Evolutionary conservation across 2,113 vertebrate genomes (phyloP).

Genomic region (Jacana jacana): DNA sequence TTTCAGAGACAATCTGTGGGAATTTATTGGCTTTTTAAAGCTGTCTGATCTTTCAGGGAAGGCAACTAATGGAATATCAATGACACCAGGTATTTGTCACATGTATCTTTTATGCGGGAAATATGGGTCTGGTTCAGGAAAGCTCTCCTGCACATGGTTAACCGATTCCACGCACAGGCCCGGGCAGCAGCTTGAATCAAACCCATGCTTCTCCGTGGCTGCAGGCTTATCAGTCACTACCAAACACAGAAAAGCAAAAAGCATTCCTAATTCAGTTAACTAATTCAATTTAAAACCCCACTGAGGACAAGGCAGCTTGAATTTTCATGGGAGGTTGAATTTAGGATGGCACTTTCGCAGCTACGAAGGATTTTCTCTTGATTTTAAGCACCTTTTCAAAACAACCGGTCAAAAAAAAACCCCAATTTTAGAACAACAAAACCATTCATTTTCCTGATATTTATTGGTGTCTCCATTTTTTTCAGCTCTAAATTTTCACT

Average conservation of each 20-base stretch:
- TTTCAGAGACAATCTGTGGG: slow-evolving; percentile 44
- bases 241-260: slow-evolving; percentile 44
- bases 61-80: slow-evolving; percentile 62
- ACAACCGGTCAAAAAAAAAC: neutral
- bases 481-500: neutral
- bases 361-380: neutral
- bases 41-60: slow-evolving; percentile 52
- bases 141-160: neutral
- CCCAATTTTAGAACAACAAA: neutral
- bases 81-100: slow-evolving; percentile 63
- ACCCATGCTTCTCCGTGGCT: neutral
- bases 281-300: slow-evolving; percentile 48
- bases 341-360: neutral
- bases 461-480: neutral
- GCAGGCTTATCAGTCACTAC: slow-evolving; percentile 36
- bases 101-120: slow-evolving; percentile 22
- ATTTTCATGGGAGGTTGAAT: slow-evolving; percentile 50
- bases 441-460: neutral
- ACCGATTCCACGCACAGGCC: neutral
- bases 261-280: slow-evolving; percentile 56
- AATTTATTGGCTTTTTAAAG: slow-evolving; percentile 68
- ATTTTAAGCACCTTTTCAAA: neutral
- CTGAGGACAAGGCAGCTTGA: slow-evolving; percentile 36
- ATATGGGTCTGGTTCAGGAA: neutral
- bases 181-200: slow-evolving; percentile 3